phyloP scores from a whole-genome alignment of 2,888 invertebrate genomes.

The Carcina quercana region DNA sequence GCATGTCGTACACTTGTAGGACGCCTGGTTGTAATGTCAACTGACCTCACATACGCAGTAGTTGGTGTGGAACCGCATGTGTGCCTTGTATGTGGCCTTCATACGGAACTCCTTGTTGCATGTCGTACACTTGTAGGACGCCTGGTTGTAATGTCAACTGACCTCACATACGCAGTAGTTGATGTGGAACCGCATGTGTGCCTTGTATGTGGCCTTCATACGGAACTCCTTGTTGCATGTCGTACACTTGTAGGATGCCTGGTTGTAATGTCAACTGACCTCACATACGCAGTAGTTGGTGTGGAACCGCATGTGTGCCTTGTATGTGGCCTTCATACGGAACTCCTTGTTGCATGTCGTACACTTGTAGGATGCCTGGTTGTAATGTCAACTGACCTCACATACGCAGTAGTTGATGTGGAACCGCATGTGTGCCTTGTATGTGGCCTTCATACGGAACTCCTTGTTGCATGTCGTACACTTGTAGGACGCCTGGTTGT shows the following conservation, averaged over 20 bases:
- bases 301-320: slow-evolving; percentile 55
- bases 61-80: slow-evolving; percentile 55
- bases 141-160: slow-evolving; percentile 11
- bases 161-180: slow-evolving; percentile 64
- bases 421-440: slow-evolving; percentile 52
- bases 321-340: slow-evolving; percentile 53
- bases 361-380: slow-evolving; percentile 51
- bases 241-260: slow-evolving; percentile 44
- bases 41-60: slow-evolving; percentile 61
- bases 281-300: slow-evolving; percentile 61
- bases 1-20: slow-evolving; percentile 45
- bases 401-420: slow-evolving; percentile 61
- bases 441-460: slow-evolving; percentile 56
- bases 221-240: slow-evolving; percentile 51
- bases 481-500: slow-evolving; percentile 36
- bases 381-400: slow-evolving; percentile 48
- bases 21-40: slow-evolving; percentile 21
- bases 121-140: slow-evolving; percentile 41
- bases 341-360: slow-evolving; percentile 48
- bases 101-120: slow-evolving; percentile 55
- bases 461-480: slow-evolving; percentile 48
- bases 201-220: slow-evolving; percentile 55
- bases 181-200: slow-evolving; percentile 56
- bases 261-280: too few species aligned
- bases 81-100: slow-evolving; percentile 56